Percentiles rank a stretch among this genome's conserved stretches.
Conservation (phyloP, 2,888 invertebrate species). For the Ypsolopha sequella region DNA sequence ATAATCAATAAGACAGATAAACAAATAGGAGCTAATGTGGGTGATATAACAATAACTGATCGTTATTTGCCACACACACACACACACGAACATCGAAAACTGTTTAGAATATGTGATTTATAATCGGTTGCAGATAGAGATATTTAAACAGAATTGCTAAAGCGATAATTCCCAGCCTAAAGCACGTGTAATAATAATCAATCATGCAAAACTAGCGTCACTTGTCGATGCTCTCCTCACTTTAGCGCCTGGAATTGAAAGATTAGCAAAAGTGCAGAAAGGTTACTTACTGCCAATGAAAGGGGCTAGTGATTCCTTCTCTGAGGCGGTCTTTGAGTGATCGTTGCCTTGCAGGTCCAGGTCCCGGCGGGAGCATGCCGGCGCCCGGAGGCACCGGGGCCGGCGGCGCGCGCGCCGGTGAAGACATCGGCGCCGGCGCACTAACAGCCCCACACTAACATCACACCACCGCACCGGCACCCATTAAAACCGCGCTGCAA, state of each 20-base stretch:
- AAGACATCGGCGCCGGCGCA: conserved; percentile 32
- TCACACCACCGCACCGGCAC: conserved; percentile 44
- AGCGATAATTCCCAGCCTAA: neutral
- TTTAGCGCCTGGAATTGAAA: neutral
- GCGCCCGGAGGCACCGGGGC: conserved; percentile 33
- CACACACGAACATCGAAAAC: neutral
- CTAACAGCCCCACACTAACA: conserved; percentile 36
- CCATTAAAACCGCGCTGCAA: conserved; percentile 62
- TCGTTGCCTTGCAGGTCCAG: conserved; percentile 77
- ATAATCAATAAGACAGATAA: too few relatives aligned
- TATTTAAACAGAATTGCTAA: neutral
- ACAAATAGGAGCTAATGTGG: neutral
- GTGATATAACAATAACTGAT: neutral
- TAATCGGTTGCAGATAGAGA: neutral
- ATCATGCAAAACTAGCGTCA: neutral
- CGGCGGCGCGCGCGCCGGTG: conserved; percentile 42
- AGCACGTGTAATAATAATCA: neutral
- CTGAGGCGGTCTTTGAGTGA: conserved; percentile 83
- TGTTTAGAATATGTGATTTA: neutral
- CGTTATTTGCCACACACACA: neutral
- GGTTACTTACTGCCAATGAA: conserved; percentile 84
- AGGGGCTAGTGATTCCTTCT: conserved; percentile 83
- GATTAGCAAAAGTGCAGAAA: neutral
- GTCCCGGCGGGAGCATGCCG: conserved; percentile 55
- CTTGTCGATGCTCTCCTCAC: neutral